These are phyloP conservation scores for Apteryx mantelli DNA, from an alignment of 2,113 vertebrate species.

Conservation along the genomic window DNA sequence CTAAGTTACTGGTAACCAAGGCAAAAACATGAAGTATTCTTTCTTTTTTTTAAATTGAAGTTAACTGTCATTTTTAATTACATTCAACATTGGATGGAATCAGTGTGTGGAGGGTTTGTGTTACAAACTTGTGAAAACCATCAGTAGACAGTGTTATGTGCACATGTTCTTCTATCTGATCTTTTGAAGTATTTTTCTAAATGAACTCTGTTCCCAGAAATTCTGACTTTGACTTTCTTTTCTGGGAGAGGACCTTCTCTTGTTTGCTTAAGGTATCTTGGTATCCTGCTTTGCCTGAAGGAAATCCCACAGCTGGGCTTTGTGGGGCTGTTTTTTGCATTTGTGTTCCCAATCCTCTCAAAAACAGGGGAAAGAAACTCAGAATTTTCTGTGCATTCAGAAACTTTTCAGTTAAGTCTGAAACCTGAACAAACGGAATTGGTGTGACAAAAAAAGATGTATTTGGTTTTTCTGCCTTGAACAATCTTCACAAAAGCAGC, in stretches of 20 bases:
- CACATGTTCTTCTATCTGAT: background rate
- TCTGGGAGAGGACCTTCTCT: background rate
- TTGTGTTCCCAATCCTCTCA: background rate
- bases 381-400: background rate
- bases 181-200: background rate
- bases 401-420: background rate
- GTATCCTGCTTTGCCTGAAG: background rate
- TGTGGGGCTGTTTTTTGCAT: background rate
- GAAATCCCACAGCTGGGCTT: background rate
- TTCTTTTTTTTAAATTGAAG: background rate
- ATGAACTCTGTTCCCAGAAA: background rate
- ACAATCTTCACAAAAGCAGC: background rate
- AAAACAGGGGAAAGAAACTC: background rate
- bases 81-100: background rate
- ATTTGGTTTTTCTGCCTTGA: background rate
- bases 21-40: background rate
- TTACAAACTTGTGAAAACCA: background rate
- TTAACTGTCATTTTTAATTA: background rate
- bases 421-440: background rate
- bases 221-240: background rate
- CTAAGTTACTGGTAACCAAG: background rate
- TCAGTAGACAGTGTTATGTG: background rate
- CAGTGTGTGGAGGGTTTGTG: background rate
- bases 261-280: background rate
- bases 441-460: background rate